A percentile compares a stretch with the other conserved stretches of the same genome.
These are phyloP conservation scores for Drosophila percnosoma DNA, from an alignment of 2,888 invertebrate genomes.

Conservation along the genomic window DNA sequence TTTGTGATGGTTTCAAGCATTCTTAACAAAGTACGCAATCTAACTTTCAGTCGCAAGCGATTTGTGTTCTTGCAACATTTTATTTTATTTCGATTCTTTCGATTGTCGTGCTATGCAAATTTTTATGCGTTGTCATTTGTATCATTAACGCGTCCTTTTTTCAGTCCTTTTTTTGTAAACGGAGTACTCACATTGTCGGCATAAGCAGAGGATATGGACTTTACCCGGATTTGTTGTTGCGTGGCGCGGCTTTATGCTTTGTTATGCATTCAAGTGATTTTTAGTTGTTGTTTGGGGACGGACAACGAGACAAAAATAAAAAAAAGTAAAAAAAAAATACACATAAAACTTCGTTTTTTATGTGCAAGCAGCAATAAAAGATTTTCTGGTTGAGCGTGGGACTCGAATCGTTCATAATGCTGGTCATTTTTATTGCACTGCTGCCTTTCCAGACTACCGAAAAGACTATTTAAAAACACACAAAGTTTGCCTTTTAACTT, in stretches of 20 bases:
- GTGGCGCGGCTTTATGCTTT: slow-evolving; percentile 53
- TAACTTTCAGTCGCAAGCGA: background rate
- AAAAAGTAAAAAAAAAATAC: slow-evolving; percentile 12
- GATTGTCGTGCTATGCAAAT: slow-evolving; percentile 39
- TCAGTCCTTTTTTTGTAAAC: slow-evolving; percentile 16
- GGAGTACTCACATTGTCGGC: slow-evolving; percentile 27
- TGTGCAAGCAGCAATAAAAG: slow-evolving; percentile 15
- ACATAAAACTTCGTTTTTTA: slow-evolving; percentile 28
- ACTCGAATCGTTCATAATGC: background rate
- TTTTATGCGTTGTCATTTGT: slow-evolving; percentile 58
- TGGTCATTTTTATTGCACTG: slow-evolving; percentile 30
- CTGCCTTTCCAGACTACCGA: slow-evolving; percentile 8
- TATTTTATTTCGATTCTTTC: slow-evolving; percentile 33
- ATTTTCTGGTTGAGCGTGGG: background rate
- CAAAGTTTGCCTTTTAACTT: slow-evolving; percentile 19
- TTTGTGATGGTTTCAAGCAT: slow-evolving; percentile 25
- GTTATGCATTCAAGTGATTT: slow-evolving; percentile 60
- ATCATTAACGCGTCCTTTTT: slow-evolving; percentile 53
- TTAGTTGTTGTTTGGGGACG: slow-evolving; percentile 24
- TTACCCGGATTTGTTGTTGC: slow-evolving; percentile 41
- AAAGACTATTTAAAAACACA: slow-evolving; percentile 11
- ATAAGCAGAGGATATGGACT: slow-evolving; percentile 28
- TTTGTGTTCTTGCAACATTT: slow-evolving; percentile 18
- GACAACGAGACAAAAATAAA: background rate
- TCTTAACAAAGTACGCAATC: slow-evolving; percentile 8